Base-by-base conservation (phyloP, 2,797 vertebrate species). In the Clarias fuscus region DNA sequence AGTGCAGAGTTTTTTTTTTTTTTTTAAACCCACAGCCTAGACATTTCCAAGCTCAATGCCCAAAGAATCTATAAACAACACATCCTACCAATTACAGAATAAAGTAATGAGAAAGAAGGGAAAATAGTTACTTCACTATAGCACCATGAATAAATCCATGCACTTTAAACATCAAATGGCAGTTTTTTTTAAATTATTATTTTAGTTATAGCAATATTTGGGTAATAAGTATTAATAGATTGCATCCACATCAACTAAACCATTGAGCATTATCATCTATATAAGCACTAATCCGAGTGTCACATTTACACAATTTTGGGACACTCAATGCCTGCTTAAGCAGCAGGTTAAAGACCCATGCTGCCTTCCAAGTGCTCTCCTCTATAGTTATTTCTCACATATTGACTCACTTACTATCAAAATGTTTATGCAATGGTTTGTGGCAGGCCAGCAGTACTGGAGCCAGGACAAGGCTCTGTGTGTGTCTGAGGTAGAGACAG, bases 401-500 rank as follows among this genome's bases (percentile, higher is more conserved):
- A 77, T 75, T 84, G 61, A 68, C 62, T 68, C 84, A 80, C 70
- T 82, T 82, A 68, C 72, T 82, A 40, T 84, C 65, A 65, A 75
- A 85, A 59, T 37, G 37, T 82, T 77, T 86, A 83, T 30, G 64
- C 58, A 78, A 85, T 62, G 75, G 77, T 14, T 61, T 77, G 72
- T 86, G 82, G 64, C 64, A 78, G 79, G n/a, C 62, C 59, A 71
- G 61, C 56, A 48, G 53, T 48, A 76, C 40, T 7, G 20, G 53
- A 83, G 85, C 67, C 85, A 85, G 59, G 33, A 72, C 75, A 59
- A 53, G 33, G 62, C 67, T 61, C 27, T 68, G 37, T 78, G 64
- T 56, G 61, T 80, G 76, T 58, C 24, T 33, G 71, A 86, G 86
- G 71, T 85, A 86, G 80, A 65, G 33, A 89, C 70, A 75, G 82